Evolutionary conservation across 2,888 invertebrate genomes (phyloP), one percentile per base, ranked within the genome.

Genomic region (Erannis defoliaria): DNA sequence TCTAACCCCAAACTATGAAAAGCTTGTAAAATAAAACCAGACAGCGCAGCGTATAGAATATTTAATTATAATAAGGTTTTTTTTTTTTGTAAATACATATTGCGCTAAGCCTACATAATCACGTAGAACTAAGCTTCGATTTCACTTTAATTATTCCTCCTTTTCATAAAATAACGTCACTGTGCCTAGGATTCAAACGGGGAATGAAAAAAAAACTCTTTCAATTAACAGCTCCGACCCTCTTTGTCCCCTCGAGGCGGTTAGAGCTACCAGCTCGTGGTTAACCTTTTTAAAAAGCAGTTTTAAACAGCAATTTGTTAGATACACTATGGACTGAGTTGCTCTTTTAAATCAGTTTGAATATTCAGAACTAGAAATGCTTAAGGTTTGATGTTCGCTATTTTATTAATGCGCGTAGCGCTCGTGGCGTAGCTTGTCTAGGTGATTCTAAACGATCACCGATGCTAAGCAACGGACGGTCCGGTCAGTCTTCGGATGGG

Each of bases 201-300:
- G 9, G 37, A 18, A 43, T 54, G 33, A 23, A 54, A 60, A 54
- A 60, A 54, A 19, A 12, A 12, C 42, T 37, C 48, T 61, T 61
- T 55, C 55, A 61, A 61, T 61, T 55, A 61, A 49, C 54, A 60
- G 43, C 5, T 14, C 21, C 38, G 16, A 38, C 55, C 55, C 31
- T 31, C 49, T 55, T 50, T 61, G 49, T 55, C 60, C 53, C 33
- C 50, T 59, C 43, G 43, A 35, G 50, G 60, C 43, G 55, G 55
- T 61, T 49, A 50, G 54, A 18, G 37, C 21, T 48, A 60, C 49
- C 31, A 49, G 60, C 42, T 37, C 19, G 54, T 26, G 60, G 60
- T 60, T 54, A 55, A 55, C 60, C 60, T 33, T 60, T 60, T 60
- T 35, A 55, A 54, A 54, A 60, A 35, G 42, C 48, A 43, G 57